Evolutionary conservation across 1,140 invertebrate genomes (phyloP).

Genomic region (Drosophila saltans): DNA sequence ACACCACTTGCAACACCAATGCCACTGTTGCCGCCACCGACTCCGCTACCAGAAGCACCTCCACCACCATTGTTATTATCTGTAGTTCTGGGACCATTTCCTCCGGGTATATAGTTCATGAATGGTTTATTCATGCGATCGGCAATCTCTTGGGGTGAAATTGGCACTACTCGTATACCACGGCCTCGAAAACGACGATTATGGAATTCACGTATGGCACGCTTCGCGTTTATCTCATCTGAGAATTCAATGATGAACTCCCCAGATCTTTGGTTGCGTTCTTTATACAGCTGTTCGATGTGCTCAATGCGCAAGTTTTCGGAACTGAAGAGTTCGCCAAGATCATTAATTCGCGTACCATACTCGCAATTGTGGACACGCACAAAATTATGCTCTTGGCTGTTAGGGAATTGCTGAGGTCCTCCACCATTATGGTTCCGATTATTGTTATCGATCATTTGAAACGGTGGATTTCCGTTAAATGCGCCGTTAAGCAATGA

Average conservation of each 20-base stretch:
- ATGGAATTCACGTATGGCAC: constrained; percentile 86
- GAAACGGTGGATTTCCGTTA: constrained; percentile 8
- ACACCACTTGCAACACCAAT: neutral
- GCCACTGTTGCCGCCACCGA: neutral
- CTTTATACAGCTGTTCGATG: constrained; percentile 90
- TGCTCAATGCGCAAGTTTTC: constrained; percentile 89
- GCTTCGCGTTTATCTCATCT: constrained; percentile 87
- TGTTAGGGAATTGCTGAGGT: constrained; percentile 14
- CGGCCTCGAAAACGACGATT: constrained; percentile 88
- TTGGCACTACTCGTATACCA: constrained; percentile 87
- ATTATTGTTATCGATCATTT: constrained; percentile 31
- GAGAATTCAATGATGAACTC: constrained; percentile 94
- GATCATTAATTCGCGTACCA: constrained; percentile 89
- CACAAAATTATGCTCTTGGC: constrained; percentile 84
- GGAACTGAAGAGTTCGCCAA: constrained; percentile 91
- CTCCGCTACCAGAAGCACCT: neutral
- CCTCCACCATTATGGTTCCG: constrained; percentile 20
- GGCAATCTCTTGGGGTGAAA: constrained; percentile 86
- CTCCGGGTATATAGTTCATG: constrained; percentile 73
- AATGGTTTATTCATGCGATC: constrained; percentile 76
- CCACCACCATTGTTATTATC: constrained; percentile 17
- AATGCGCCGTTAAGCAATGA: constrained; percentile 4
- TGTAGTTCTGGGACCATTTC: constrained; percentile 40
- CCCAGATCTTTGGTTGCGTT: constrained; percentile 88
- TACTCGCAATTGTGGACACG: constrained; percentile 90